Base-by-base conservation (phyloP, 2,888 invertebrate genomes). In the Pristionchus maxplancki region DNA sequence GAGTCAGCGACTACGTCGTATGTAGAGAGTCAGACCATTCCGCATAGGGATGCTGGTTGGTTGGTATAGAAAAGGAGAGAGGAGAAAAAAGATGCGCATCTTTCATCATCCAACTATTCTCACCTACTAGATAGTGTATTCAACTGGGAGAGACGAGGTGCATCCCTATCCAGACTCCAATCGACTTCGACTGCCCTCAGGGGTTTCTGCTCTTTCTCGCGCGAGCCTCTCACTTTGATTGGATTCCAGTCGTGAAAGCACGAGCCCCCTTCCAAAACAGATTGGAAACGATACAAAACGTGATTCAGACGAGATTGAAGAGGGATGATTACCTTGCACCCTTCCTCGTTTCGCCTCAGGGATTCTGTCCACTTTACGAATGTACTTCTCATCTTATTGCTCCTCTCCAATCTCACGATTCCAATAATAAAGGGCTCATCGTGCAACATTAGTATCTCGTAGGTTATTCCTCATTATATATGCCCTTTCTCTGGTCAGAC, bases 211-310 rank as follows among this genome's bases (percentile, higher is more conserved):
- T 37, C 34, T 6, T 17, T 31, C 37, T 8, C 0, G 15, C 34
- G 67, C 17, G 74, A 28, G 8, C 64, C 74, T 78, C 74, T 78
- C 44, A 40, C 74, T 31, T 78, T 78, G 74, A 78, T 78, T 78
- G 74, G 44, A 78, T 78, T 78, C 74, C 24, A 37, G n/a, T n/a
- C 44, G 24, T 78, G 44, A 44, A 78, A 71, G 67, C 64, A 64
- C 64, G n/a, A 28, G 37, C 15, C 37, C 31, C 44, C 53, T 53
- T 53, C 44, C 74, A 78, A 78, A 64, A 31, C 44, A 78, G 74
- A 78, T 78, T 78, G 44, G 44, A 44, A 53, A 71, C 28, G 64
- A 71, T 71, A 71, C 34, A 34, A 71, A 31, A 9, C 9, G 64
- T 71, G 67, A 71, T 34, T 64, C 28, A 64, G 6, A 71, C 53